Evolutionary conservation across 1,140 invertebrate species (phyloP).

Genomic region (Sycophila sp.): DNA sequence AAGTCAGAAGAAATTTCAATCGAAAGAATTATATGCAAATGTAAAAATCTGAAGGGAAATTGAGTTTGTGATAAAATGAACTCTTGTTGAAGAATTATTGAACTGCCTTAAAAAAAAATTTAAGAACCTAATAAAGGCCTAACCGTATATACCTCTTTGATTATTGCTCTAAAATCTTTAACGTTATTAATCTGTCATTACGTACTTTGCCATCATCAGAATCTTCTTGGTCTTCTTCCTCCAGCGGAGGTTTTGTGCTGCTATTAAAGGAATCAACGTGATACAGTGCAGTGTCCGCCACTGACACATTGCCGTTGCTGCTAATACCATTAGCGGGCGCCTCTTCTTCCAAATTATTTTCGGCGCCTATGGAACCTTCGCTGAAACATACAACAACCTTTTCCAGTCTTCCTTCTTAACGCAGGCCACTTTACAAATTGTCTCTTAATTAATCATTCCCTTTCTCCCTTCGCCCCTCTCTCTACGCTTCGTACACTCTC

Average conservation of each 20-base stretch:
- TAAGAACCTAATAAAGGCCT: neutral
- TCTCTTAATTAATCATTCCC: too few species aligned
- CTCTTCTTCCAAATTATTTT: conserved; percentile 55
- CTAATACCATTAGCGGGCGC: conserved; percentile 34
- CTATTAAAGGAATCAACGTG: conserved; percentile 44
- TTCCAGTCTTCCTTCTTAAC: neutral
- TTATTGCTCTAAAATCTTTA: too few species aligned
- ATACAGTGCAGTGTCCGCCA: conserved; percentile 46
- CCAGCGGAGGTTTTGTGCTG: neutral
- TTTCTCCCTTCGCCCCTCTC: too few species aligned
- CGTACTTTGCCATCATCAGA: conserved; percentile 34
- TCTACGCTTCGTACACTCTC: too few species aligned
- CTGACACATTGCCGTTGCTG: conserved; percentile 39
- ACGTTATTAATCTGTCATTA: neutral
- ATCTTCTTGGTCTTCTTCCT: conserved; percentile 47
- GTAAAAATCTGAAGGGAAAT: too few species aligned
- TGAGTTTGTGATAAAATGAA: too few species aligned
- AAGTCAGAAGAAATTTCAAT: too few species aligned
- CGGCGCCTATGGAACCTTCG: conserved; percentile 57
- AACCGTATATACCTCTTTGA: neutral
- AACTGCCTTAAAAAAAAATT: neutral
- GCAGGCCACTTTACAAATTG: neutral
- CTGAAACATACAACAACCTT: conserved; percentile 43
- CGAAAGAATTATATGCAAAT: too few species aligned
- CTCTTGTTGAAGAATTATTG: too few species aligned